Evolutionary conservation across 2,888 invertebrate genomes (phyloP), one percentile per base, ranked within the genome.

Genomic region (Eupithecia dodoneata): DNA sequence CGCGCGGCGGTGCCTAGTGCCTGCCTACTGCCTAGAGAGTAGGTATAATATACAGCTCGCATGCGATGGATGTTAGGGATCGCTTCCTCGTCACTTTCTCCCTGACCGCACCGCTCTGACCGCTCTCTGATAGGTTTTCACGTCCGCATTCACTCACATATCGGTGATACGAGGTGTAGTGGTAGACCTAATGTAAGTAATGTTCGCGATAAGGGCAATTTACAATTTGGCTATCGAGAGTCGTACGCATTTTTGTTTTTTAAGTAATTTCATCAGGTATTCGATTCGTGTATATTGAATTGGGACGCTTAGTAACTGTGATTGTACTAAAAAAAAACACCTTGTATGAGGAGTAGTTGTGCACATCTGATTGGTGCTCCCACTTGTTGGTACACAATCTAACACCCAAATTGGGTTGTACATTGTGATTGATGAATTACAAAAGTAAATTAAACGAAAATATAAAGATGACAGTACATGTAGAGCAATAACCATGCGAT

Each of bases 11-110:
- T 45, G 45, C 45, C 7, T 45, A 7, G 71, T 49, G 73, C 76
- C 63, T 76, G 74, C 66, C 74, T 85, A 52, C 47, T 9, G 4
- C 66, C 74, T 85, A 52, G 10, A 3, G 4, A 3, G 59, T n/a
- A 59, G 59, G 59, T 59, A 30, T 30, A 30, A 30, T 30, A 30
- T 30, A 18, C 69, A 44, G 80, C 82, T 83, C 79, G 84, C 83
- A 84, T 82, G 84, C 81, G 76, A 80, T 80, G 82, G 76, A 76
- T 78, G 79, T 73, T 80, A 76, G 83, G 82, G 85, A 86, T 85
- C 85, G 83, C 84, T 88, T 87, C 84, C 83, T 81, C 74, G 78
- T 77, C 81, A 83, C 87, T 88, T 88, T 88, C 88, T 80, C 86
- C 80, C 79, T 18, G 55, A 59, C 55, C 81, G 81, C 81, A 81